Evolutionary conservation across 2,113 vertebrate species (phyloP).

Genomic region (Taxidea taxus): DNA sequence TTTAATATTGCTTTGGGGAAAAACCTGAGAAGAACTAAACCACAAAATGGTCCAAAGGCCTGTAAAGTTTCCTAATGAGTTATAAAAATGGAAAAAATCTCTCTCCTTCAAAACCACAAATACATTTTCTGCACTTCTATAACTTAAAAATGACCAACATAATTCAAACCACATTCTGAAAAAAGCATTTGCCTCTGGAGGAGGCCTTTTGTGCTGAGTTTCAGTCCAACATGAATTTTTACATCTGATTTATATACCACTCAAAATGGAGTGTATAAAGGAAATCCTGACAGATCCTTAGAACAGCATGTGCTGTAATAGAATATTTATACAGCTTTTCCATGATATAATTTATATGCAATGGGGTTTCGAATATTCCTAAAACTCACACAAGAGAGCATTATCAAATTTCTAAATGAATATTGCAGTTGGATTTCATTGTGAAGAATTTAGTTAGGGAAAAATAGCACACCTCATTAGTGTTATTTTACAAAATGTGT

Average conservation of each 20-base stretch:
- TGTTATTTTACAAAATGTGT: constrained; percentile 41
- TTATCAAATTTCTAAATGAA: constrained; percentile 77
- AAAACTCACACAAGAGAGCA: constrained; percentile 71
- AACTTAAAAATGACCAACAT: constrained; percentile 66
- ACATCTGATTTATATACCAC: constrained; percentile 71
- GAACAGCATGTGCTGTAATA: constrained; percentile 66
- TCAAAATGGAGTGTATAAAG: constrained; percentile 72
- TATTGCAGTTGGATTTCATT: constrained; percentile 69
- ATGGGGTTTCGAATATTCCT: constrained; percentile 68
- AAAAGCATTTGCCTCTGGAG: constrained; percentile 61
- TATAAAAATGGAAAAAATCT: constrained; percentile 67
- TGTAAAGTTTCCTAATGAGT: constrained; percentile 65
- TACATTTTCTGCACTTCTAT: constrained; percentile 68
- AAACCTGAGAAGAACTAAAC: constrained; percentile 62
- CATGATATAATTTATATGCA: constrained; percentile 74
- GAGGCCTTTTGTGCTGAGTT: constrained; percentile 63
- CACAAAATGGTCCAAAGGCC: constrained; percentile 64
- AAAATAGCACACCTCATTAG: constrained; percentile 32
- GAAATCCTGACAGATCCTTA: constrained; percentile 61
- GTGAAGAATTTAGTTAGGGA: constrained; percentile 51
- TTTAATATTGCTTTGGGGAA: constrained; percentile 71
- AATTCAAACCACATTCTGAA: constrained; percentile 65
- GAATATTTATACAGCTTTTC: constrained; percentile 78
- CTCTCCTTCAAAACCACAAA: constrained; percentile 73
- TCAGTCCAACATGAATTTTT: constrained; percentile 70